Conservation (phyloP, 2,113 vertebrate genomes). For the Eretmochelys imbricata region DNA sequence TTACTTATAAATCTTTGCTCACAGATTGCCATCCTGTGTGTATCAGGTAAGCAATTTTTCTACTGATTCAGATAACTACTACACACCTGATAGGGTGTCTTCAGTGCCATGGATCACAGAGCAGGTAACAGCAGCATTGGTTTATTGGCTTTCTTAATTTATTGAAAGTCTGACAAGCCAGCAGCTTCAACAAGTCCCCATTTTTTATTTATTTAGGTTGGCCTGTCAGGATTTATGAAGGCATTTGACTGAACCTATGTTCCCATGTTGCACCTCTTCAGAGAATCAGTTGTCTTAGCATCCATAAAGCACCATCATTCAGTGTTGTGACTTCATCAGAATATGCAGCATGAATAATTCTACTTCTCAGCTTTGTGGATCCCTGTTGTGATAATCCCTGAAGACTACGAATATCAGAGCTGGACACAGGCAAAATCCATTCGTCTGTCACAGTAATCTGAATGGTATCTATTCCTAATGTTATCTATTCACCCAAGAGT, state of each 20-base stretch:
- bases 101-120: background rate
- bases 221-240: too few relatives aligned
- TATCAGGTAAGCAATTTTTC: background rate
- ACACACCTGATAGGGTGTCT: fast-evolving
- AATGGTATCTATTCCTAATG: too few relatives aligned
- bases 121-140: fast-evolving
- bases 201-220: background rate
- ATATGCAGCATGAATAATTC: too few relatives aligned
- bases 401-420: too few relatives aligned
- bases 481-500: too few relatives aligned
- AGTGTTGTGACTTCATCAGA: background rate
- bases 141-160: slow-evolving; percentile 16
- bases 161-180: slow-evolving; percentile 9
- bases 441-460: too few relatives aligned
- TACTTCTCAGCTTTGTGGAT: background rate
- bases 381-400: too few relatives aligned
- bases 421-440: too few relatives aligned
- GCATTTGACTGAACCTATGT: background rate
- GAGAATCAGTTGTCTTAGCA: background rate
- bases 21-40: background rate
- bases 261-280: fast-evolving
- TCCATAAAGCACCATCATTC: background rate
- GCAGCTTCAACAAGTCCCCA: background rate
- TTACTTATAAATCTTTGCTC: background rate
- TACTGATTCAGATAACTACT: background rate